Evolutionary conservation across 2,797 vertebrate species (phyloP).

Genomic region (Anabacerthia variegaticeps): DNA sequence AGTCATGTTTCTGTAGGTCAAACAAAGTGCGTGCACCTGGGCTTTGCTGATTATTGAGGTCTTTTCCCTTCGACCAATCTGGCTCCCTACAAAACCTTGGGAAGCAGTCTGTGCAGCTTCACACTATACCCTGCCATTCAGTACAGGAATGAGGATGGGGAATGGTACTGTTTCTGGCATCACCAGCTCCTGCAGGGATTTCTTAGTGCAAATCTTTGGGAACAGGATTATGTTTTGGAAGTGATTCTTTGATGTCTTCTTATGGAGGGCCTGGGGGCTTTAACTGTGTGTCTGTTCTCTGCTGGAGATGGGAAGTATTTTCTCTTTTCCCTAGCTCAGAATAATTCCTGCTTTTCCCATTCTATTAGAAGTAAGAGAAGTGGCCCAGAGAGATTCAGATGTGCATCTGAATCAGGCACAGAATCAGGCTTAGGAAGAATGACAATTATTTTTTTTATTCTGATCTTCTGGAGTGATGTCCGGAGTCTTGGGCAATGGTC

Average conservation of each 20-base stretch:
- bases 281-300: constrained; percentile 27
- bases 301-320: constrained; percentile 40
- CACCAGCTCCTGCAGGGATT: constrained; percentile 30
- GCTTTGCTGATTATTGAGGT: not conserved
- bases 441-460: not conserved
- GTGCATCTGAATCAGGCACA: not conserved
- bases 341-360: constrained; percentile 20
- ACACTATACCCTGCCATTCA: fast-evolving
- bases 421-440: not conserved
- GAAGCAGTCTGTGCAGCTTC: not conserved
- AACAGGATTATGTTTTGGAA: constrained; percentile 36
- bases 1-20: not conserved
- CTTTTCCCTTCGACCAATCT: not conserved
- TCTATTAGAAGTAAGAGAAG: not conserved
- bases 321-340: constrained; percentile 3
- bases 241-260: constrained; percentile 51
- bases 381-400: not conserved
- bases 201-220: constrained; percentile 64
- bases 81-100: not conserved
- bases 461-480: not conserved
- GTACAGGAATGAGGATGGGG: not conserved
- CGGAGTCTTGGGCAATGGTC: not conserved
- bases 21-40: not conserved
- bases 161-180: not conserved
- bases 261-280: not conserved